Percentiles rank a stretch among this genome's conserved stretches.
These are phyloP conservation scores for Sclerodermus sp. DNA, from an alignment of 2,888 invertebrate genomes.

Conservation along the genomic window DNA sequence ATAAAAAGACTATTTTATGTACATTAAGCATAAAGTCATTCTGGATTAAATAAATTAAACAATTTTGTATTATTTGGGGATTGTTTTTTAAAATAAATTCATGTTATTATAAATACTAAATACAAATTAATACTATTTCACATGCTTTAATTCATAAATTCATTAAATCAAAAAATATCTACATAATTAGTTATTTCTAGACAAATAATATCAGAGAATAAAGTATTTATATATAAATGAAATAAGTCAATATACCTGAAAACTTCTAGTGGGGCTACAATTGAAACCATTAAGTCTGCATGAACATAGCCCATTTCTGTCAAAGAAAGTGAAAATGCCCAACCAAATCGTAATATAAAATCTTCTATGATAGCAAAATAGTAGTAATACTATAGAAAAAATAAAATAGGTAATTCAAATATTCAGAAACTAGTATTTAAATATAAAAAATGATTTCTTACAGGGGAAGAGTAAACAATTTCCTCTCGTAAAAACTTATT, in stretches of 20 bases:
- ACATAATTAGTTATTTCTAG: no score
- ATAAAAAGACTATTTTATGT: no score
- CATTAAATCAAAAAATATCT: no score
- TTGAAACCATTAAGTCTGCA: slow-evolving; percentile 80
- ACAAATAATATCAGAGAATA: no score
- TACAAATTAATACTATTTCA: no score
- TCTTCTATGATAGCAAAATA: slow-evolving; percentile 98
- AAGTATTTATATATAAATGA: neutral
- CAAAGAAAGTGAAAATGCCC: slow-evolving; percentile 86
- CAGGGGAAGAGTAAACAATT: slow-evolving; percentile 90
- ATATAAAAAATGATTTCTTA: slow-evolving; percentile 58
- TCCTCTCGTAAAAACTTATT: slow-evolving; percentile 91
- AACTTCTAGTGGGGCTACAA: slow-evolving; percentile 84
- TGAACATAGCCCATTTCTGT: slow-evolving; percentile 78
- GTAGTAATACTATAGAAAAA: slow-evolving; percentile 74
- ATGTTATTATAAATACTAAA: no score
- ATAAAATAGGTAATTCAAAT: neutral
- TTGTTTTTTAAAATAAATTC: no score
- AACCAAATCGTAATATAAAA: slow-evolving; percentile 89
- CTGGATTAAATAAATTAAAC: no score
- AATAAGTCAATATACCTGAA: slow-evolving; percentile 67
- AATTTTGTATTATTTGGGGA: no score
- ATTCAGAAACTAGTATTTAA: neutral
- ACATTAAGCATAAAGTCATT: no score
- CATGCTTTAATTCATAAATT: no score